Evolutionary conservation across 1,140 invertebrate genomes (phyloP).

Genomic region (Maniola jurtina): DNA sequence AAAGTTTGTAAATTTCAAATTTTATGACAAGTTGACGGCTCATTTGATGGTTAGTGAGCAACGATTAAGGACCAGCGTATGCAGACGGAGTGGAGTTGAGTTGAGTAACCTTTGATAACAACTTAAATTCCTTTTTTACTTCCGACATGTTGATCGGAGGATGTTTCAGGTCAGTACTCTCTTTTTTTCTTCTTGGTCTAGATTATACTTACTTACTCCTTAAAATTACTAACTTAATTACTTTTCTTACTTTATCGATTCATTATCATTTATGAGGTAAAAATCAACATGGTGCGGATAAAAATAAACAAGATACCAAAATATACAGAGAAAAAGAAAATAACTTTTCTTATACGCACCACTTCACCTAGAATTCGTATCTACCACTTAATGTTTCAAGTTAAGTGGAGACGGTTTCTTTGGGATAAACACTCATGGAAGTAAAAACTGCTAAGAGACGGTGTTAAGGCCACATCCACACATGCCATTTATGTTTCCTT

Average conservation of each 20-base stretch:
- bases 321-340: background rate
- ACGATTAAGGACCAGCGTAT: no score
- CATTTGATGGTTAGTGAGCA: no score
- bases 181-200: no score
- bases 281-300: background rate
- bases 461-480: background rate
- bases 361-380: background rate
- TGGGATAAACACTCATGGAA: background rate
- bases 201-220: no score
- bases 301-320: background rate
- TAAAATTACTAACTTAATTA: no score
- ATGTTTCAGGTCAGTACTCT: no score
- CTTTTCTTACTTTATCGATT: no score
- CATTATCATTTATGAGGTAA: no score
- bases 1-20: background rate
- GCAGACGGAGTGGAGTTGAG: no score
- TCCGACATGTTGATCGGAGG: no score
- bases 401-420: background rate
- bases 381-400: slow-evolving; percentile 2
- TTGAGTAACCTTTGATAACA: no score
- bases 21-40: background rate
- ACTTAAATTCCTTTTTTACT: no score
- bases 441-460: background rate
- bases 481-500: background rate
- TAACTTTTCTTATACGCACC: background rate